Evolutionary conservation across 2,113 vertebrate species (phyloP).

Genomic region (Grallaria varia): DNA sequence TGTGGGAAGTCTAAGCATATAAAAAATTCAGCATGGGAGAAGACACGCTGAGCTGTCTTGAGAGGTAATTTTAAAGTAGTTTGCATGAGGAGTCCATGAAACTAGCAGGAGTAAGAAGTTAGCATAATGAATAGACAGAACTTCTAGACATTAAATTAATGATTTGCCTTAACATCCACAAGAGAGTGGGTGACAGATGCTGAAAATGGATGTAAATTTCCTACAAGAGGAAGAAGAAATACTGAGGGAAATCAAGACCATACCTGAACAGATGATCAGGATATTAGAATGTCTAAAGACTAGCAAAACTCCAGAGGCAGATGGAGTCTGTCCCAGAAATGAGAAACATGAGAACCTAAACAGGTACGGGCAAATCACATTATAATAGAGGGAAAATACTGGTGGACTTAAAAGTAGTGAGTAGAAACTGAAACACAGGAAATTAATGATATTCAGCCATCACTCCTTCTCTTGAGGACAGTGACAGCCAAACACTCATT

Average conservation of each 20-base stretch:
- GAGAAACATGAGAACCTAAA: not conserved
- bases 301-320: not conserved
- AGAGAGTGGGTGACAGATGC: constrained; percentile 60
- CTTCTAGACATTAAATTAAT: constrained; percentile 25
- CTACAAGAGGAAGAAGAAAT: constrained; percentile 38
- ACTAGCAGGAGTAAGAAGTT: not conserved
- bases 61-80: constrained; percentile 7
- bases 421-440: not conserved
- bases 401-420: not conserved
- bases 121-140: constrained; percentile 34
- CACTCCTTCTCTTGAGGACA: not conserved
- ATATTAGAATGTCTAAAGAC: constrained; percentile 45
- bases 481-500: not conserved
- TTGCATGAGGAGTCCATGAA: constrained; percentile 21
- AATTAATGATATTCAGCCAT: not conserved
- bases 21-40: not conserved
- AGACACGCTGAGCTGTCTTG: not conserved
- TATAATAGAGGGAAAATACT: not conserved
- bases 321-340: constrained; percentile 1
- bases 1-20: not conserved
- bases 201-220: constrained; percentile 43
- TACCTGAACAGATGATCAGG: constrained; percentile 56
- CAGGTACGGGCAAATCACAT: not conserved
- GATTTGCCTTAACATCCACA: constrained; percentile 58
- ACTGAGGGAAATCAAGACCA: constrained; percentile 42